Evolutionary conservation across 2,888 invertebrate species (phyloP).

Genomic region (Eupithecia vulgata): DNA sequence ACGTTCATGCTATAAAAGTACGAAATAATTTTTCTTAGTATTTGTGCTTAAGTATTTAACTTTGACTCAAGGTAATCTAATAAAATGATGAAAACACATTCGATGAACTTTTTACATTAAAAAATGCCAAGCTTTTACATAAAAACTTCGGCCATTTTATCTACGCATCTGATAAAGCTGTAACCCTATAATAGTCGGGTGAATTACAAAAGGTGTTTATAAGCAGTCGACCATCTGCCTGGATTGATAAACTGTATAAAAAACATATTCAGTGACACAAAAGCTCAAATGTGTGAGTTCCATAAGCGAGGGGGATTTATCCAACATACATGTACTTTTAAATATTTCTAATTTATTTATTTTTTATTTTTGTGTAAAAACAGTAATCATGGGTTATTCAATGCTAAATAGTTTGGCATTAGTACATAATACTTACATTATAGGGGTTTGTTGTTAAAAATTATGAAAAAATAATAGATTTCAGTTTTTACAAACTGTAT

Average conservation of each 20-base stretch:
- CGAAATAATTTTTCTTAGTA: no score
- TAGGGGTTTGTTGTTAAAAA: not conserved
- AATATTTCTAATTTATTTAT: not conserved
- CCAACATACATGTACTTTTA: constrained; percentile 42
- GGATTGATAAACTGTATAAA: constrained; percentile 81
- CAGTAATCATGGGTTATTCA: not conserved
- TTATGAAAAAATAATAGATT: not conserved
- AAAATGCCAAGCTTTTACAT: not conserved
- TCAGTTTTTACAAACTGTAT: not conserved
- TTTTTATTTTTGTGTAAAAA: not conserved
- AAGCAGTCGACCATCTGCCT: constrained; percentile 75
- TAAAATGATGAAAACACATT: not conserved
- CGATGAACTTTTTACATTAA: not conserved
- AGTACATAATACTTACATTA: not conserved
- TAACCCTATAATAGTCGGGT: constrained; percentile 77
- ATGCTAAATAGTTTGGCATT: not conserved
- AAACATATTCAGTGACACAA: constrained; percentile 65
- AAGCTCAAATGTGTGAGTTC: constrained; percentile 55
- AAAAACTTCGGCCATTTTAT: constrained; percentile 63
- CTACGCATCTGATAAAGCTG: constrained; percentile 72
- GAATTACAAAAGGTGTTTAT: constrained; percentile 80
- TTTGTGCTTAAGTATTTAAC: no score
- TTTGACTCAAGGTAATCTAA: no score
- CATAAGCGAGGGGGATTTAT: constrained; percentile 50
- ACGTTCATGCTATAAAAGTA: no score